phyloP scores from a whole-genome alignment of 2,888 invertebrate genomes.

The Laothoe populi region DNA sequence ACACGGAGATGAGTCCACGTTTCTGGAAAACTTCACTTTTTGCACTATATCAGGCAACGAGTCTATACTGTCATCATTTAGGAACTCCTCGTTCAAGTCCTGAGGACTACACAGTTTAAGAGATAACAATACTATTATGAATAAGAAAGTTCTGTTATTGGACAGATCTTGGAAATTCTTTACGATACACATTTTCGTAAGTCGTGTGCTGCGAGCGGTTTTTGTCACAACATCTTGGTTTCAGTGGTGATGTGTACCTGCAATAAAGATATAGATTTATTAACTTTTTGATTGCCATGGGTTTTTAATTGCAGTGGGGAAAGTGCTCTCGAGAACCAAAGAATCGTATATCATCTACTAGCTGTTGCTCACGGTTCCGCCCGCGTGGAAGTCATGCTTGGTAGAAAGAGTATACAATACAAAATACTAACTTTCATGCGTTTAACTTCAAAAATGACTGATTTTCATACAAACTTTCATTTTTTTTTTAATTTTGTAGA shows the following conservation, averaged over 20 bases:
- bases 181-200: slow-evolving; percentile 68
- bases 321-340: too few species aligned
- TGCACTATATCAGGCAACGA: slow-evolving; percentile 58
- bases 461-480: too few species aligned
- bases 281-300: too few species aligned
- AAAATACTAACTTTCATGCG: too few species aligned
- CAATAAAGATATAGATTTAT: slow-evolving; percentile 48
- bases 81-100: slow-evolving; percentile 74
- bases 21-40: slow-evolving; percentile 63
- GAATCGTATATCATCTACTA: too few species aligned
- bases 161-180: slow-evolving; percentile 65
- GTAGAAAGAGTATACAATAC: too few species aligned
- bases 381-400: too few species aligned
- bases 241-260: slow-evolving; percentile 52
- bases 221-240: slow-evolving; percentile 67
- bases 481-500: too few species aligned
- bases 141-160: slow-evolving; percentile 71
- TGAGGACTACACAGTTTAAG: slow-evolving; percentile 78
- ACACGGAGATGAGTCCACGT: slow-evolving; percentile 68
- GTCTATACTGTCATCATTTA: slow-evolving; percentile 70
- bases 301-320: too few species aligned
- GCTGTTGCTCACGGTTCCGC: too few species aligned
- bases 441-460: too few species aligned
- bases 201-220: slow-evolving; percentile 40
- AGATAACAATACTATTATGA: slow-evolving; percentile 73